Base-by-base conservation (phyloP, 2,888 invertebrate species). In the Furcula furcula region DNA sequence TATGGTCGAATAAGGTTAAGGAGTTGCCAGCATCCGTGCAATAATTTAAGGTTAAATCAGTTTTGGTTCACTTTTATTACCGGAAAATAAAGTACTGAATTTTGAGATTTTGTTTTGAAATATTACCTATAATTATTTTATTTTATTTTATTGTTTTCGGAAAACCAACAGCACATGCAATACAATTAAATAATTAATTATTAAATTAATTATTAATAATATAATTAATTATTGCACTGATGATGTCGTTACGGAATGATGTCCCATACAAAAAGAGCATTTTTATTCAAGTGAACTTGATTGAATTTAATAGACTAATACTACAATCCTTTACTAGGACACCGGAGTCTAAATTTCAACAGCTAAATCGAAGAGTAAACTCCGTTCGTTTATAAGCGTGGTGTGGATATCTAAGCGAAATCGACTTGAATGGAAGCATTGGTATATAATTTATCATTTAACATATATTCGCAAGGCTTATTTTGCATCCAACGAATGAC, bases 1-100 rank as follows among this genome's bases (percentile, higher is more conserved):
- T 85, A 86, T 85, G 85, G 83, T 85, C 84, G 56, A 80, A 78
- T 74, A 71, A 50, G 36, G 46, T 23, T 44, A 43, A 34, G 40
- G 41, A 40, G 43, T 34, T 44, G 52, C 41, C 38, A 47, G 44
- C 32, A 42, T 50, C 52, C 58, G 56, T 56, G 55, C 59, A 58
- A 58, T 50, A 49, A 50, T 46, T 46, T 40, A 40, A 41, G n/a
- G 14, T 15, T 15, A n/a, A n/a, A n/a, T n/a, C n/a, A n/a, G n/a
- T n/a, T n/a, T n/a, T n/a, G n/a, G n/a, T n/a, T n/a, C n/a, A n/a
- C n/a, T n/a, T n/a, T n/a, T n/a, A n/a, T n/a, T n/a, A n/a, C n/a
- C n/a, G n/a, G n/a, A n/a, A n/a, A n/a, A n/a, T n/a, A n/a, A n/a
- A n/a, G n/a, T n/a, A n/a, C n/a, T n/a, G n/a, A n/a, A n/a, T n/a